Conservation (phyloP, 2,888 invertebrate species). For the Drosophila meridiana region DNA sequence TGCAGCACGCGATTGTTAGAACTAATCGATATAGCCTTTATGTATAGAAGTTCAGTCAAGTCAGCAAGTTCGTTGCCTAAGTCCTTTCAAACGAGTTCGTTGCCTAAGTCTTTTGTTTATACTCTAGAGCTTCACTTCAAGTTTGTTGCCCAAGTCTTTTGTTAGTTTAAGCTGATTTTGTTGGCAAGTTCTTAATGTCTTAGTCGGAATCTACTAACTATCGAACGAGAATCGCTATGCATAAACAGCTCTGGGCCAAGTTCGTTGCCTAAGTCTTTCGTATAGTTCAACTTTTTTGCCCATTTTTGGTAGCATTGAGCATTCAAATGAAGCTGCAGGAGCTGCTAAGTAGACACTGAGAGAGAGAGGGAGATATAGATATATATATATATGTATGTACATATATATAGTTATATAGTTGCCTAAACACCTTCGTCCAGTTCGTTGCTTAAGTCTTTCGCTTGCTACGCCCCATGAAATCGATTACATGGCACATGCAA, state of each 20-base stretch:
- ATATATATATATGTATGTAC: neutral
- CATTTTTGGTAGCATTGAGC: conserved; percentile 1
- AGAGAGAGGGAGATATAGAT: neutral
- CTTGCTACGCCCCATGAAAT: conserved; percentile 8
- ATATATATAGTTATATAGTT: neutral
- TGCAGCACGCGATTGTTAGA: conserved; percentile 12
- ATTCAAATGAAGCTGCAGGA: conserved; percentile 12
- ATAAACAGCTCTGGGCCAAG: conserved; percentile 21
- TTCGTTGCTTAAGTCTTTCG: conserved; percentile 10
- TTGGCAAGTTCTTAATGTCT: neutral
- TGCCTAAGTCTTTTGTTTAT: conserved; percentile 6
- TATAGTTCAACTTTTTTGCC: conserved; percentile 18
- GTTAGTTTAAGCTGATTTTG: conserved; percentile 28
- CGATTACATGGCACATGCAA: conserved; percentile 10
- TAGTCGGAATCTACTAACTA: neutral
- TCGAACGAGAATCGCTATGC: conserved; percentile 3
- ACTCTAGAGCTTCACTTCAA: conserved; percentile 20
- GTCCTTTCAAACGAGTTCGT: conserved; percentile 9
- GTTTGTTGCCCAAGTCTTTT: conserved; percentile 76
- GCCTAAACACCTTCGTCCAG: neutral
- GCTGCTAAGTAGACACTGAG: neutral
- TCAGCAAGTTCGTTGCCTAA: conserved; percentile 17
- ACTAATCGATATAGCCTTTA: conserved; percentile 5
- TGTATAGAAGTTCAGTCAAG: neutral
- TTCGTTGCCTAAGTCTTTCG: conserved; percentile 70